Conservation (phyloP, 2,113 vertebrate species). For the Phaethon lepturus region DNA sequence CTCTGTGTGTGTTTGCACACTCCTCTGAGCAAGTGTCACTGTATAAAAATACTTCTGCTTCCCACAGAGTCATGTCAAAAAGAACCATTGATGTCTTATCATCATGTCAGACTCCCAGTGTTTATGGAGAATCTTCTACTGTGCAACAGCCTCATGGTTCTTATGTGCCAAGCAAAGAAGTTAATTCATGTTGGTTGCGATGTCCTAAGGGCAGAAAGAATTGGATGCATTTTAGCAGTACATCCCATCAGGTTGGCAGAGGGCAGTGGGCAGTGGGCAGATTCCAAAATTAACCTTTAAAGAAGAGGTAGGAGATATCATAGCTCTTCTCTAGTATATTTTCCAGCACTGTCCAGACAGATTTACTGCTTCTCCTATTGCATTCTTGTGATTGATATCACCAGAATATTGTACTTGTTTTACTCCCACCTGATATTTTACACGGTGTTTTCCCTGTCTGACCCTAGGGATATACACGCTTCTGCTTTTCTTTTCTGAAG, state of each 20-base stretch:
- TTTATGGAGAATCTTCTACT: not conserved
- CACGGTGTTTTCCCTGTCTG: not conserved
- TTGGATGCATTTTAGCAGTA: not conserved
- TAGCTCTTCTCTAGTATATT: not conserved
- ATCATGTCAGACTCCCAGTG: not conserved
- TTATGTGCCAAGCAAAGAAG: not conserved
- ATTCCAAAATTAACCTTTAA: not conserved
- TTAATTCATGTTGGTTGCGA: not conserved
- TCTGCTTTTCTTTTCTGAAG: slow-evolving; percentile 12
- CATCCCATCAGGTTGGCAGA: not conserved
- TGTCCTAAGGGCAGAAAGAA: not conserved
- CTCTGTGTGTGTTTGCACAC: not conserved
- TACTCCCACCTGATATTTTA: not conserved
- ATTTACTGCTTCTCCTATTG: not conserved
- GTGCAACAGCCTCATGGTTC: not conserved
- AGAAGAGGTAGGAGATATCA: not conserved
- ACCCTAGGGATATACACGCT: not conserved
- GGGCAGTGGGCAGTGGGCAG: not conserved
- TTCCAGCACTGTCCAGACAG: not conserved
- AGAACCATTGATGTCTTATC: not conserved
- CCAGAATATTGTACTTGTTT: not conserved
- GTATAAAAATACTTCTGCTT: not conserved
- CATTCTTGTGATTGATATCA: not conserved
- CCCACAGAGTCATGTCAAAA: not conserved
- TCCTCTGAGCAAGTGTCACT: not conserved